Percentiles rank a stretch among this genome's conserved stretches.
These are phyloP conservation scores for Sylvietta virens DNA, from an alignment of 2,113 vertebrate species.

Conservation along the genomic window DNA sequence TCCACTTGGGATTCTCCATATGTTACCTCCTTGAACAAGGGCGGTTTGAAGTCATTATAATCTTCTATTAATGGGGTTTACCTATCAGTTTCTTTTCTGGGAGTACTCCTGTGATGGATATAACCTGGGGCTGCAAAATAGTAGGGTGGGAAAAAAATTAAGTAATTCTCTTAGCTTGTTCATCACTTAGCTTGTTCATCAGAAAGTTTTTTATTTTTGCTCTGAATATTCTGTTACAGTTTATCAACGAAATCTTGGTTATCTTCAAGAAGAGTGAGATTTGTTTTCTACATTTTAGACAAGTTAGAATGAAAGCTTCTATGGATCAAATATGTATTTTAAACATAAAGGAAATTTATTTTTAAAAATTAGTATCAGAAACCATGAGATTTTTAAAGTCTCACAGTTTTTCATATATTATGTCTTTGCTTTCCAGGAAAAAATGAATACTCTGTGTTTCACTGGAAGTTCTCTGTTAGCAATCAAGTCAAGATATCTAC, in stretches of 20 bases:
- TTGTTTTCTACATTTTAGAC: slow-evolving; percentile 18
- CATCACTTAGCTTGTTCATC: slow-evolving; percentile 40
- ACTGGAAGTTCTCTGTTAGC: not conserved
- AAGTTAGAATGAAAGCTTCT: slow-evolving; percentile 25
- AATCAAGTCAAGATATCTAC: slow-evolving; percentile 5
- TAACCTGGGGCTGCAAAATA: not conserved
- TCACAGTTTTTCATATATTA: not conserved
- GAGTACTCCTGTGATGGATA: not conserved
- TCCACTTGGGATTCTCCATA: slow-evolving; percentile 53
- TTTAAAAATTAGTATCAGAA: not conserved
- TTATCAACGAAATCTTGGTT: slow-evolving; percentile 50
- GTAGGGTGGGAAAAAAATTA: not conserved
- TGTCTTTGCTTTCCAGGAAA: not conserved
- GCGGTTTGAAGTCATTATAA: slow-evolving; percentile 50
- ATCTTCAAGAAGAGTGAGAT: slow-evolving; percentile 46
- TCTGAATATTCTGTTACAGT: slow-evolving; percentile 45
- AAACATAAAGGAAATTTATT: not conserved
- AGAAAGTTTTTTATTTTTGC: not conserved
- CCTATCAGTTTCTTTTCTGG: slow-evolving; percentile 30
- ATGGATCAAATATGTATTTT: slow-evolving; percentile 16
- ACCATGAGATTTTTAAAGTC: not conserved
- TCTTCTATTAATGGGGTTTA: slow-evolving; percentile 40
- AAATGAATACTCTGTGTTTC: slow-evolving; percentile 12
- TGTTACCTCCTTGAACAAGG: slow-evolving; percentile 47
- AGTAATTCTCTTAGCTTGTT: slow-evolving; percentile 27